Percentiles rank a stretch among this genome's conserved stretches.
Evolutionary conservation across 2,113 vertebrate species (phyloP).

Genomic region (Sardina pilchardus): DNA sequence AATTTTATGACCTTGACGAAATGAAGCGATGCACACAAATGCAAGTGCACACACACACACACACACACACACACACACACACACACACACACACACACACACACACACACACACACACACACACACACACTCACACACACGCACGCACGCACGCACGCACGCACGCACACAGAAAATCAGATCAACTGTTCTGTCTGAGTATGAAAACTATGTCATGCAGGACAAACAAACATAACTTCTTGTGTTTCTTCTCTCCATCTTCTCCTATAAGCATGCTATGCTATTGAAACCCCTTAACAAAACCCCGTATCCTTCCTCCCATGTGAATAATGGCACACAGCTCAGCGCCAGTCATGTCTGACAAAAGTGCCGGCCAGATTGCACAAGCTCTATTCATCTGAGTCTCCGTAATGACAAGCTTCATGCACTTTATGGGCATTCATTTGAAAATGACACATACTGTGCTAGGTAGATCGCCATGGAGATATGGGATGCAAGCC

Average conservation of each 20-base stretch:
- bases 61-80: not conserved
- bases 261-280: not conserved
- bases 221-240: not conserved
- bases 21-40: not conserved
- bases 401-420: not conserved
- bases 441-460: not conserved
- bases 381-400: not conserved
- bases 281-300: not conserved
- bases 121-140: not conserved
- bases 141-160: not conserved
- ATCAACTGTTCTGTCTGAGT: not conserved
- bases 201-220: not conserved
- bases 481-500: not conserved
- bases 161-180: slow-evolving; percentile 3
- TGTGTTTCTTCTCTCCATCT: not conserved
- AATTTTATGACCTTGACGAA: not conserved
- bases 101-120: slow-evolving; percentile 21
- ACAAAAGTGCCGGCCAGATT: slow-evolving; percentile 36
- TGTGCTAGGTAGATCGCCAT: not conserved
- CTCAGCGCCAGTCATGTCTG: slow-evolving; percentile 42
- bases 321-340: not conserved
- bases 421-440: slow-evolving; percentile 14
- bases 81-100: too few relatives aligned
- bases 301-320: not conserved
- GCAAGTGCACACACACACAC: not conserved